Evolutionary conservation across 1,140 invertebrate species (phyloP).

Genomic region (Hycleus phaleratus): DNA sequence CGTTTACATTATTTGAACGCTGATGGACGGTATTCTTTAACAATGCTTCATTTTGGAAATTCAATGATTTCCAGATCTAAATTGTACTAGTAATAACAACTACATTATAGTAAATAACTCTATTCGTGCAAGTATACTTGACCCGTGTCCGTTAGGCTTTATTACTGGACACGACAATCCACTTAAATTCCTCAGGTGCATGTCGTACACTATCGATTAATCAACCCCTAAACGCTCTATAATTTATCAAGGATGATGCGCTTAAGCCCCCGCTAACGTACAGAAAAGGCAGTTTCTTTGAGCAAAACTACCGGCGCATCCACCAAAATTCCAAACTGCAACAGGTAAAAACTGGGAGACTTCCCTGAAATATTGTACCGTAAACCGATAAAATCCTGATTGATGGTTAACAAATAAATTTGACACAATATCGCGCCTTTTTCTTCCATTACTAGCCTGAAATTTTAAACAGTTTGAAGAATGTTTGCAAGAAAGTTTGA

Average conservation of each 20-base stretch:
- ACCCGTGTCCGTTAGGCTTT: slow-evolving; percentile 27
- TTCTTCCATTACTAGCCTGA: no score
- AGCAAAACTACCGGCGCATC: no score
- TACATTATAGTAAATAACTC: slow-evolving; percentile 1
- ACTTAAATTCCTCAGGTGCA: slow-evolving; percentile 30
- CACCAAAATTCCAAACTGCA: no score
- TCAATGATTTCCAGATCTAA: background rate
- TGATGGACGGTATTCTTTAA: background rate
- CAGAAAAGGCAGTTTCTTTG: no score
- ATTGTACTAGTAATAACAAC: slow-evolving; percentile 6
- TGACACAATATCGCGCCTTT: no score
- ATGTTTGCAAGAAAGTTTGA: no score
- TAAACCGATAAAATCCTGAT: no score
- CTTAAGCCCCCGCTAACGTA: no score
- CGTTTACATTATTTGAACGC: background rate
- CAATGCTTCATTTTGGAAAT: background rate
- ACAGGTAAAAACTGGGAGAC: no score
- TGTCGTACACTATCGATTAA: slow-evolving; percentile 28
- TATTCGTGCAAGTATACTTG: slow-evolving; percentile 21
- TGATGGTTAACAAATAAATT: no score
- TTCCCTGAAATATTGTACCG: no score
- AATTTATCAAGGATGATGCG: background rate
- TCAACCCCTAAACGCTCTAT: slow-evolving; percentile 25
- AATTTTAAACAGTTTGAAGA: no score
- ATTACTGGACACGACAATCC: slow-evolving; percentile 33